Base-by-base conservation (phyloP, 2,888 invertebrate genomes). In the Cerastis rubricosa region DNA sequence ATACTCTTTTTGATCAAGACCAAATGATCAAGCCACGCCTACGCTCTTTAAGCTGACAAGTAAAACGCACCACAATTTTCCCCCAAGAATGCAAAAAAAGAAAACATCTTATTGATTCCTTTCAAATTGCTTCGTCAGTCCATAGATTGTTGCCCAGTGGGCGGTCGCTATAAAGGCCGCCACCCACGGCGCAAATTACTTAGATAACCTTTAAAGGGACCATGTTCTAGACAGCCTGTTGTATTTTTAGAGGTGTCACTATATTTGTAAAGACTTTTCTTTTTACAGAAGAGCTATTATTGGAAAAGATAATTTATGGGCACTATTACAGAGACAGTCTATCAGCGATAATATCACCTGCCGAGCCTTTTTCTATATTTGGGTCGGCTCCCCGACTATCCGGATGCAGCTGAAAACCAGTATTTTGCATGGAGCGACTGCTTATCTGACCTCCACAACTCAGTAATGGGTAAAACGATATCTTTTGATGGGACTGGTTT, bases 71-170 rank as follows among this genome's bases (percentile, higher is more conserved):
- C 14, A 43, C 29, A 43, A 9, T 71, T 45, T 63, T 35, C 4
- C 14, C 35, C 35, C 12, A 64, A n/a, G 7, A 77, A 67, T 14
- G 14, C 4, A 35, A 64, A 9, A 12, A 51, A 2, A n/a, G 2
- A 47, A 51, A 66, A 61, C 40, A 0, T 8, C 17, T 29, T 47
- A 70, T 59, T 47, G 51, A 43, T 76, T 66, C 17, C 35, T 63
- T 51, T 67, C 45, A 64, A 80, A 84, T 73, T 67, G 63, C 80
- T 80, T 74, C n/a, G 80, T 29, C 47, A 74, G 57, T 67, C 43
- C 11, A 40, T 35, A 45, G 25, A 51, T 40, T 59, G n/a, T 69
- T 40, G 17, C 3, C 22, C 68, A 45, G 84, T 54, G 29, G 70
- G 78, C 67, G 71, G 54, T 49, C 43, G 7, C 40, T 61, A 61